Evolutionary conservation across 2,888 invertebrate genomes (phyloP).

Genomic region (Platycheirus albimanus): DNA sequence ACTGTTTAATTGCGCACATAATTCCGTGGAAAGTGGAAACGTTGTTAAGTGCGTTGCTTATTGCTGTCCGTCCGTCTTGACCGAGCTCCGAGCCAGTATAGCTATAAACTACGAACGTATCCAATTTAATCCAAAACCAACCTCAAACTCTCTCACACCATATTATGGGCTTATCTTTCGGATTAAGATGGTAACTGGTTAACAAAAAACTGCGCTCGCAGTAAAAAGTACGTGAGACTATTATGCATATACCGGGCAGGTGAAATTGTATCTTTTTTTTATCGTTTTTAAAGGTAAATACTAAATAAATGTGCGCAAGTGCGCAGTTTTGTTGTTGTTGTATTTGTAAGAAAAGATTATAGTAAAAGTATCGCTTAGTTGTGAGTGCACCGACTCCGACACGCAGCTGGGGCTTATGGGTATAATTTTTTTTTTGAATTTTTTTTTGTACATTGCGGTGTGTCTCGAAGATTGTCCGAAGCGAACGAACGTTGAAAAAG

Average conservation of each 20-base stretch:
- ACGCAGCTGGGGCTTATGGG: constrained; percentile 63
- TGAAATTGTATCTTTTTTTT: constrained; percentile 71
- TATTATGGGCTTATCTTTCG: constrained; percentile 19
- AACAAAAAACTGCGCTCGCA: neutral
- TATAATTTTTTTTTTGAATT: constrained; percentile 22
- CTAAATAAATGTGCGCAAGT: constrained; percentile 40
- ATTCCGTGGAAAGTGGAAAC: constrained; percentile 60
- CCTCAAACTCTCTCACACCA: constrained; percentile 22
- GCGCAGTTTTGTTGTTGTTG: constrained; percentile 20
- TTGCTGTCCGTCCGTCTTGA: constrained; percentile 17
- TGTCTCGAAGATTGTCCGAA: constrained; percentile 23
- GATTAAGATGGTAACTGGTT: constrained; percentile 1
- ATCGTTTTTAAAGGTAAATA: constrained; percentile 59
- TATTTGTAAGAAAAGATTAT: neutral
- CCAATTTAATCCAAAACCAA: constrained; percentile 33
- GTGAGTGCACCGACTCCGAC: constrained; percentile 47
- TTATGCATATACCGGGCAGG: constrained; percentile 51
- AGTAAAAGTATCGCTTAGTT: constrained; percentile 50
- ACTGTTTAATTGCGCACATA: constrained; percentile 51
- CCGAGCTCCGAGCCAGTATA: constrained; percentile 7
- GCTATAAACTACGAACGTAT: constrained; percentile 25
- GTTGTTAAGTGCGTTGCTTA: constrained; percentile 41
- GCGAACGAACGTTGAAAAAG: constrained; percentile 56
- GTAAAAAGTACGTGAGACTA: constrained; percentile 35
- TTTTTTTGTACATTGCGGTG: constrained; percentile 1